Percentiles rank a stretch among this genome's conserved stretches.
Conservation (phyloP, 2,888 invertebrate species). For the Drosophila subsilvestris region DNA sequence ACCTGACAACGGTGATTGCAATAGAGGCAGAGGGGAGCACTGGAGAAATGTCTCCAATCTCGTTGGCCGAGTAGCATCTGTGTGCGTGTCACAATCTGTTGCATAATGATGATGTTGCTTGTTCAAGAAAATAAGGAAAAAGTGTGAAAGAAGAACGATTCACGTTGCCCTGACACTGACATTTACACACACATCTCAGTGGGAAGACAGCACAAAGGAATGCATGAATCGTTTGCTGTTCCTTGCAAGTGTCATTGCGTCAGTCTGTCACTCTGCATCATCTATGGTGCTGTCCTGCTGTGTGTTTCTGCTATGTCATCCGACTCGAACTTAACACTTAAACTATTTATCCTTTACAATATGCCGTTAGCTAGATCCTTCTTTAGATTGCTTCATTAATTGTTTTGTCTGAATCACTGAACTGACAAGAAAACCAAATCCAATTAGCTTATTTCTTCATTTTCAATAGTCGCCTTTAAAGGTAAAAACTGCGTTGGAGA, state of each 20-base stretch:
- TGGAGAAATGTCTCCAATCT: background rate
- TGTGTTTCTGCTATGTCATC: background rate
- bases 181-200: conserved; percentile 30
- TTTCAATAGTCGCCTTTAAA: conserved; percentile 1
- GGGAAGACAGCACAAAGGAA: conserved; percentile 40
- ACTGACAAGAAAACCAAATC: no score
- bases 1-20: conserved; percentile 35
- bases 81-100: conserved; percentile 18
- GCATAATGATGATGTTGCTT: conserved; percentile 39
- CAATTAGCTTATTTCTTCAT: no score
- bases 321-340: no score
- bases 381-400: no score
- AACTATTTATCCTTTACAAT: no score
- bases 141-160: conserved; percentile 1
- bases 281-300: conserved; percentile 3
- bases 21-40: background rate
- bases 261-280: conserved; percentile 33
- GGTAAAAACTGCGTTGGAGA: conserved; percentile 18
- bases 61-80: conserved; percentile 24
- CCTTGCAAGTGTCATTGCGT: conserved; percentile 39
- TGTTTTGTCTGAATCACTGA: no score
- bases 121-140: conserved; percentile 6
- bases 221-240: conserved; percentile 40
- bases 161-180: conserved; percentile 16
- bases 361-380: no score